Evolutionary conservation across 1,140 invertebrate species (phyloP), one percentile per base, ranked within the genome.

Genomic region (Plodia interpunctella): DNA sequence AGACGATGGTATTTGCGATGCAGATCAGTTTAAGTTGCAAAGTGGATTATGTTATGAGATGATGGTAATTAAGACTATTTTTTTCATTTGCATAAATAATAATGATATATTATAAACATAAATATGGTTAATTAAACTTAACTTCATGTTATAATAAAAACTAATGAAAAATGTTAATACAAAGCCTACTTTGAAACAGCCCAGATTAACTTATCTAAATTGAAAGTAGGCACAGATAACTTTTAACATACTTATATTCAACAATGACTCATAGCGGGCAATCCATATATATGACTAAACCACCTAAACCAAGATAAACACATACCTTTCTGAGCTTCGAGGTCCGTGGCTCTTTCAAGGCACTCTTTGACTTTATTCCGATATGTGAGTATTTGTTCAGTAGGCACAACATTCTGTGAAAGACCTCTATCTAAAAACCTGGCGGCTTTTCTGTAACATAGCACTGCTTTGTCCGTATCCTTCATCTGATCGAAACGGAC

Each of bases 391-490:
- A 78, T 80, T 51, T 72, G 77, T 57, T 85, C 78, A 20, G 65
- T 68, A 4, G 79, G 67, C 18, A 85, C 59, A 17, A 67, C 66
- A 63, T 74, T 70, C 13, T 78, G 70, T 11, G 19, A 15, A 5
- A 53, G 51, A 70, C 80, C 65, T 60, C 81, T 68, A 51, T 83
- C 82, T 38, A 87, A 59, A 15, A 83, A 58, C 60, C 78, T 74
- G 5, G 81, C 81, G 9, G 86, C 84, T 9, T 80, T 86, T 62
- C 83, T 67, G 49, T 88, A 88, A 57, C 86, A 87, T 80, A 86
- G 80, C 15, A 87, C 83, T n/a, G 84, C 84, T 61, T 88, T 84
- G 59, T 88, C 84, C 1, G 69, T 59, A 52, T 87, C 70, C 44
- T 79, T 75, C 17, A 76, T 62, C 62, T 85, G 75, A 59, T 88